These are phyloP conservation scores for Platycheirus albimanus DNA, from an alignment of 2,888 invertebrate genomes.

Conservation along the genomic window DNA sequence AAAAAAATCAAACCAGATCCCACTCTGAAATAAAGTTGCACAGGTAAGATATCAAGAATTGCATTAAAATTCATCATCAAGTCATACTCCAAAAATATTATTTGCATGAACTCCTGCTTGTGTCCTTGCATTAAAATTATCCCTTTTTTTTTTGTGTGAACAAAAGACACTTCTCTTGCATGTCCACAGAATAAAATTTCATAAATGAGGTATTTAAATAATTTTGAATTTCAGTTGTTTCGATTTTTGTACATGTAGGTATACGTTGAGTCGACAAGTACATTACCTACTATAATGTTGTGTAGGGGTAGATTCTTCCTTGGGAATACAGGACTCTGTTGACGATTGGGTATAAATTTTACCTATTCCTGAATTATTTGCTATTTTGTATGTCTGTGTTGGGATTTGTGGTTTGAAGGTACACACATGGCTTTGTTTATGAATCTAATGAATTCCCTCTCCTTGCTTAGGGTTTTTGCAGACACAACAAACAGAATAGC, in stretches of 20 bases:
- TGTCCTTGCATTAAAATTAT: constrained; percentile 41
- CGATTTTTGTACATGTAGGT: neutral
- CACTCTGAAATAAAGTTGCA: constrained; percentile 18
- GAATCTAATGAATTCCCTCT: constrained; percentile 13
- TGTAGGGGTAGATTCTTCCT: neutral
- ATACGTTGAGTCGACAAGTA: too few species aligned
- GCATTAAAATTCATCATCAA: constrained; percentile 64
- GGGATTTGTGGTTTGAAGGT: constrained; percentile 54
- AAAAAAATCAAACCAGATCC: neutral
- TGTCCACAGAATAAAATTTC: constrained; percentile 33
- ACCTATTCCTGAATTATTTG: constrained; percentile 7
- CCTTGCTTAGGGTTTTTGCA: constrained; percentile 31
- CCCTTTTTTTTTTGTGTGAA: constrained; percentile 1
- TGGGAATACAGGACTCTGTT: constrained; percentile 24
- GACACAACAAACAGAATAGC: constrained; percentile 42
- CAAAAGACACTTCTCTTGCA: neutral
- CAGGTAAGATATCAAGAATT: constrained; percentile 65
- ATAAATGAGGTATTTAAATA: constrained; percentile 67
- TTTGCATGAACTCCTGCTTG: constrained; percentile 49
- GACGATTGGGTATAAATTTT: neutral
- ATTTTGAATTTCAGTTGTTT: constrained; percentile 60
- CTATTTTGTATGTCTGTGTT: constrained; percentile 56
- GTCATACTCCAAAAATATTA: constrained; percentile 40
- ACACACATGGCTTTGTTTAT: constrained; percentile 26
- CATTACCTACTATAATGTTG: too few species aligned